Evolutionary conservation across 2,888 invertebrate genomes (phyloP).

Genomic region (Stenoptilia bipunctidactyla): DNA sequence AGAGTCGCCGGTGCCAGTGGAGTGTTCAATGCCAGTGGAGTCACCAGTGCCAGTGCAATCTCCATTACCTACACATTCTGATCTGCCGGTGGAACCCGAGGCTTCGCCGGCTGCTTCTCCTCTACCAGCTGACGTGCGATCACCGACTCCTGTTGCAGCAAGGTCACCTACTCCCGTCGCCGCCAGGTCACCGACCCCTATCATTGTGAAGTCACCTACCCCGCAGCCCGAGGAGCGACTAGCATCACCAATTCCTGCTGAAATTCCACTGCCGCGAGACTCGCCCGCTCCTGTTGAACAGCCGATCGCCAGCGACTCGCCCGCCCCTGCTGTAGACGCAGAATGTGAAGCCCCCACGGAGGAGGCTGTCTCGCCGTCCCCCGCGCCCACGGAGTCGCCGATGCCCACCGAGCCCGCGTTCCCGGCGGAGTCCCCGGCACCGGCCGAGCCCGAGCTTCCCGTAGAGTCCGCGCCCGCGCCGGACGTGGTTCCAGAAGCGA

Average conservation of each 20-base stretch:
- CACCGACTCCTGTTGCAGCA: conserved; percentile 12
- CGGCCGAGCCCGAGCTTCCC: conserved; percentile 8
- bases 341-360: conserved; percentile 11
- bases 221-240: conserved; percentile 1
- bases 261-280: conserved; percentile 15
- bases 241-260: conserved; percentile 10
- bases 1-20: conserved; percentile 15
- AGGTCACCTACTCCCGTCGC: conserved; percentile 13
- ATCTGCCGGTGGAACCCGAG: conserved; percentile 15
- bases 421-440: conserved; percentile 5
- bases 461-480: conserved; percentile 32
- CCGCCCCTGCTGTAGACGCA: conserved; percentile 15
- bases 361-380: not conserved
- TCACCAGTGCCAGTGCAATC: conserved; percentile 19
- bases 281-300: conserved; percentile 23
- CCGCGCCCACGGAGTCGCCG: conserved; percentile 9
- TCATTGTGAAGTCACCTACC: conserved; percentile 10
- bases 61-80: conserved; percentile 18
- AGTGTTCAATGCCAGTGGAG: conserved; percentile 14
- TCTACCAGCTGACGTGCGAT: conserved; percentile 11
- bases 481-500: conserved; percentile 39
- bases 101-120: conserved; percentile 18
- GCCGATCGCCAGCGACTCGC: conserved; percentile 12
- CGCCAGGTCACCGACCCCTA: conserved; percentile 8
- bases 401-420: conserved; percentile 13